phyloP scores from a whole-genome alignment of 2,797 vertebrate species.

The Hyperoplus immaculatus region DNA sequence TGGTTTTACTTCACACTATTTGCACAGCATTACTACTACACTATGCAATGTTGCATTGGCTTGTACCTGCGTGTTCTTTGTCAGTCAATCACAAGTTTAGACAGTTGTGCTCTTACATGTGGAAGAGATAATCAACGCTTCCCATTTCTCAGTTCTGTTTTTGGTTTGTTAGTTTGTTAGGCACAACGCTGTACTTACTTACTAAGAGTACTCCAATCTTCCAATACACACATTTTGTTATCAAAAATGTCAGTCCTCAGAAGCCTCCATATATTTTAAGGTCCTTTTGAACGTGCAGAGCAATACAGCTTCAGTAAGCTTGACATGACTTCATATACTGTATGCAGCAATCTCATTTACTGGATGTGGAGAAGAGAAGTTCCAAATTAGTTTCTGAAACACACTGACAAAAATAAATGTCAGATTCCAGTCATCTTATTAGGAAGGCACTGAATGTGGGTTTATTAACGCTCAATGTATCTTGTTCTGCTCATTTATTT shows the following conservation, averaged over 20 bases:
- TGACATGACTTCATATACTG: not conserved
- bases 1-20: conserved; percentile 2
- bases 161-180: not conserved
- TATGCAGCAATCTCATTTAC: not conserved
- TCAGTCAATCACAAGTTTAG: not conserved
- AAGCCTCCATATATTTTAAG: not conserved
- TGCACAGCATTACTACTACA: not conserved
- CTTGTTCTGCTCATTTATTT: too few species aligned
- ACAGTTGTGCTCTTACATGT: conserved; percentile 9
- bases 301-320: not conserved
- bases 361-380: not conserved
- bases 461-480: too few species aligned
- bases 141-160: conserved; percentile 37
- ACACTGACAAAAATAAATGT: not conserved
- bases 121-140: conserved; percentile 23
- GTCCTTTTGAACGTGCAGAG: not conserved
- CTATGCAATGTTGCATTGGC: not conserved
- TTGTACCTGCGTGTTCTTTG: too few species aligned
- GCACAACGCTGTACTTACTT: not conserved
- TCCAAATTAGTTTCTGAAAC: not conserved
- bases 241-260: too few species aligned
- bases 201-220: not conserved
- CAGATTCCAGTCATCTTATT: not conserved
- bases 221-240: not conserved
- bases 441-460: too few species aligned